Evolutionary conservation across 1,140 invertebrate genomes (phyloP), one percentile per base, ranked within the genome.

Genomic region (Cotesia typhae): DNA sequence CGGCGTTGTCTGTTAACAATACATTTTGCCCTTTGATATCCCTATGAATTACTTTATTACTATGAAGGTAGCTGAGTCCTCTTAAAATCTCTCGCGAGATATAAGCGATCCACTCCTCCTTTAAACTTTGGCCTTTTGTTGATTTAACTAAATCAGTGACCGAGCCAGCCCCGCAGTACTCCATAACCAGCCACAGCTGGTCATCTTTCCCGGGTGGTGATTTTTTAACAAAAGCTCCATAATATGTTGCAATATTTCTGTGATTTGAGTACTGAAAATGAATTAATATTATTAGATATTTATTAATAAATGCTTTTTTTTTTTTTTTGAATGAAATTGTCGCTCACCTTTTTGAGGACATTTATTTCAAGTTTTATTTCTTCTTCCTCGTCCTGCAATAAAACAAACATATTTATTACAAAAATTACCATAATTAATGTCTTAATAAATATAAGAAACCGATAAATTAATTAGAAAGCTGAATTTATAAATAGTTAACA

Each of bases 11-110:
- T 74, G 98, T 99, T 20, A 99, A 90, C 37, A 99, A 88, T 66
- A 99, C 98, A 90, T 99, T 99, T 87, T 99, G 98, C 55, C 98
- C 98, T 88, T 99, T 99, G 78, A 99, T 99, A 87, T 99, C 98
- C 84, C 98, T 91, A 88, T 99, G 98, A 81, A 99, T 99, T 61
- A 99, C 97, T 92, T 98, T 99, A 87, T 98, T 99, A 78, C 93
- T 93, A 88, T 99, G 98, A 76, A 99, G 92, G 90, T 99, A 98
- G 83, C 94, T 95, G 53, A 99, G 90, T 79, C 98, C 98, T 83
- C 98, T 91, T 65, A 98, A 89, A 76, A 99, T 99, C 88, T 99
- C 98, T 75, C 97, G 90, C 84, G 96, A 99, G 78, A 99, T 98
- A 85, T 99, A 99, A 55, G 98, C 97, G 83, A 99, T 99, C 98